Evolutionary conservation across 2,888 invertebrate genomes (phyloP), one percentile per base, ranked within the genome.

Genomic region (Ischnura elegans): DNA sequence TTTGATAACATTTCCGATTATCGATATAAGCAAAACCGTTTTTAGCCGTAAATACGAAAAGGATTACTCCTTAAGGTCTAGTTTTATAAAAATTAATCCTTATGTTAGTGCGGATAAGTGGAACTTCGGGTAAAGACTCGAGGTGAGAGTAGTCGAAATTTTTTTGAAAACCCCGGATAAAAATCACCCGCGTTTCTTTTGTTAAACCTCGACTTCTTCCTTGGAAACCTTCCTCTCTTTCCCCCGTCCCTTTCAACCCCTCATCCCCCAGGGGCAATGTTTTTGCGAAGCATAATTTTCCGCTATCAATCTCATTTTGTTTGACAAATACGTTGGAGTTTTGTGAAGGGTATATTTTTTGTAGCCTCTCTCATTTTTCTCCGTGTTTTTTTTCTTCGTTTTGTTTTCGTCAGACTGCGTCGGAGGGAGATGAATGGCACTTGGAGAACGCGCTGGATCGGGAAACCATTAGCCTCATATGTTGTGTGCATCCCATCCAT

Each of bases 301-400:
- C 76, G 76, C 76, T 36, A 76, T 76, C 76, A 76, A 76, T 76
- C 36, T 76, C 29, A 76, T 76, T 76, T 76, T 29, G 76, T 76
- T 76, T 76, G 76, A 76, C 76, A 76, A 76, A 76, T 76, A 76
- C 25, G 76, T 36, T 29, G 76, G 36, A 36, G 76, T 76, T 61
- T 61, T 61, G 1, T 61, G 3, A 25, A 61, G 61, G 2, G 21
- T 25, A 76, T 36, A 13, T 76, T 76, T 36, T 76, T 76, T 16
- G 3, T 76, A 6, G 8, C 61, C 36, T 16, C 76, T 36, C 36
- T 29, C 76, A 10, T 10, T 10, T 76, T 36, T 36, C 36, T 55
- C 55, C 47, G 16, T 55, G 19, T 29, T 66, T 76, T 76, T 76
- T 76, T 76, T 76, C 0, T 76, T 76, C 76, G 76, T 76, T 36